Conservation (phyloP, 2,888 invertebrate genomes). For the Bellardia pandia region DNA sequence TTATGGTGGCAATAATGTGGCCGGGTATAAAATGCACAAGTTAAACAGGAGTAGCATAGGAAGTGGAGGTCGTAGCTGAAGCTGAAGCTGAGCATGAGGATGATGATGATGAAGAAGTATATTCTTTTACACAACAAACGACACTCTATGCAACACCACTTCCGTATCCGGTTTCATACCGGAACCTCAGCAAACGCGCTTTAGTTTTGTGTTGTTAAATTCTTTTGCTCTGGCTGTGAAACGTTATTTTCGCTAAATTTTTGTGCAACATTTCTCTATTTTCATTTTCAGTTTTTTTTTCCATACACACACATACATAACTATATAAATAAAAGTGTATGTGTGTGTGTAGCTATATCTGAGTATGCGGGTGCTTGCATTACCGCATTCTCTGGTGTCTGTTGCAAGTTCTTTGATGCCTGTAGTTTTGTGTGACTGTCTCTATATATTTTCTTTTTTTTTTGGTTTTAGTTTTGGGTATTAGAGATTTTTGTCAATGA, state of each 20-base stretch:
- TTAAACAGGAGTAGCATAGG: not conserved
- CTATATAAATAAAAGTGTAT: no score
- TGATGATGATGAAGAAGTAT: slow-evolving; percentile 39
- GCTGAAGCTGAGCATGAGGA: slow-evolving; percentile 7
- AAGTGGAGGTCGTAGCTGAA: not conserved
- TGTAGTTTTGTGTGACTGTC: slow-evolving; percentile 4
- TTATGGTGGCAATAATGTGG: slow-evolving; percentile 35
- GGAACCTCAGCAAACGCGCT: slow-evolving; percentile 70
- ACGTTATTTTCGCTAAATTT: slow-evolving; percentile 10
- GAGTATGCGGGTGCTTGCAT: not conserved
- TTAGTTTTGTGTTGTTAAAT: slow-evolving; percentile 58
- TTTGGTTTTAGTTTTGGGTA: slow-evolving; percentile 80
- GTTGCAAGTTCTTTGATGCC: slow-evolving; percentile 34
- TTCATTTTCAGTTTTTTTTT: not conserved
- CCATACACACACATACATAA: not conserved
- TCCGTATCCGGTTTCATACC: slow-evolving; percentile 71
- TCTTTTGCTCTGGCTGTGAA: slow-evolving; percentile 20
- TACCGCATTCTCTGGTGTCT: slow-evolving; percentile 39
- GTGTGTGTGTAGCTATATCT: not conserved
- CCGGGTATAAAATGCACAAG: not conserved
- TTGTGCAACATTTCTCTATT: slow-evolving; percentile 33
- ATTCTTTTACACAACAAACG: slow-evolving; percentile 63
- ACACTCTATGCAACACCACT: slow-evolving; percentile 70
- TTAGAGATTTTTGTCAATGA: slow-evolving; percentile 84
- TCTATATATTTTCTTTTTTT: slow-evolving; percentile 70